A percentile compares a stretch with the other conserved stretches of the same genome.
phyloP scores from a whole-genome alignment of 2,888 invertebrate species.

The Podabrus alpinus region DNA sequence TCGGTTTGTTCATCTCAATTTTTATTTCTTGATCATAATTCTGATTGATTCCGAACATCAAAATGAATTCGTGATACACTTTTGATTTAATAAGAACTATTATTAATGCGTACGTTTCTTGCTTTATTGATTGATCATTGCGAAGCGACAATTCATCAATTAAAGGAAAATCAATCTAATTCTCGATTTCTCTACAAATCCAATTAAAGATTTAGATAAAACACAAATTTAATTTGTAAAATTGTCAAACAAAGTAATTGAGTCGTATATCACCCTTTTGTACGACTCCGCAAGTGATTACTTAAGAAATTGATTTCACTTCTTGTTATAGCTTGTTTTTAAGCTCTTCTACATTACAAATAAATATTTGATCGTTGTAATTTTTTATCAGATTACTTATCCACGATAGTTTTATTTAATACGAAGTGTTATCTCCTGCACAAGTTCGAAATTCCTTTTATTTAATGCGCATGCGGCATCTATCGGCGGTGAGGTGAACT shows the following conservation, averaged over 20 bases:
- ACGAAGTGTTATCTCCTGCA: not conserved
- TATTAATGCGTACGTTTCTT: not conserved
- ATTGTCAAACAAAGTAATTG: conserved; percentile 33
- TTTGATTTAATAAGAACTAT: not conserved
- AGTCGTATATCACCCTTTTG: conserved; percentile 23
- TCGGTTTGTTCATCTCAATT: not conserved
- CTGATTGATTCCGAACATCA: not conserved
- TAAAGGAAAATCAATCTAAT: not conserved
- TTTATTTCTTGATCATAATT: not conserved
- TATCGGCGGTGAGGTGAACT: not conserved
- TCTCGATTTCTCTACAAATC: not conserved
- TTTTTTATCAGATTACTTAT: not conserved
- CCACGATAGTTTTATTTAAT: not conserved
- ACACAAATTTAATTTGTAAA: conserved; percentile 26
- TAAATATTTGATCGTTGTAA: not conserved
- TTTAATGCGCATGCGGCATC: not conserved
- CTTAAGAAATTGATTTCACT: not conserved
- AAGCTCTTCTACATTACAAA: not conserved
- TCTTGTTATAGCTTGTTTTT: no score
- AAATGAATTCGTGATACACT: not conserved
- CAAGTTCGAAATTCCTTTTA: not conserved
- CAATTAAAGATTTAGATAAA: conserved; percentile 12
- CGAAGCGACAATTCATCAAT: not conserved
- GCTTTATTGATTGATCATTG: not conserved
- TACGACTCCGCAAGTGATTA: conserved; percentile 1